A percentile compares a stretch with the other conserved stretches of the same genome.
phyloP scores from a whole-genome alignment of 2,797 vertebrate species.

The Acropternis orthonyx region DNA sequence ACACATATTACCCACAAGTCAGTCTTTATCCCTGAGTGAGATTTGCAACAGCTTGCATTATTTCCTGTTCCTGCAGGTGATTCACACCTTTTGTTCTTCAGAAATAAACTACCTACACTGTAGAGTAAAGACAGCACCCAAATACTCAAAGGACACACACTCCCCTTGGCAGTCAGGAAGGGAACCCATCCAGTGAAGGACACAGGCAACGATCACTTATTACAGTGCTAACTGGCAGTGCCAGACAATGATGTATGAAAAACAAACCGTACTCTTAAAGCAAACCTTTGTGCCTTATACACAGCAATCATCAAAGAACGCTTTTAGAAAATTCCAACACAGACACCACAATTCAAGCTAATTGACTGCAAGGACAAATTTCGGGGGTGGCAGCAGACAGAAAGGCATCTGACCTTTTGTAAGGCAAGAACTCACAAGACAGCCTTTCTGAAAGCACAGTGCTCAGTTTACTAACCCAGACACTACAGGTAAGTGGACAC shows the following conservation, averaged over 20 bases:
- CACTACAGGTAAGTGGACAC: neutral
- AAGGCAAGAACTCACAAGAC: neutral
- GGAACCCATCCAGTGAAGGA: neutral
- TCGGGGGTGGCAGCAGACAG: neutral
- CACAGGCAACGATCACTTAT: neutral
- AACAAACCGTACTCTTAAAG: neutral
- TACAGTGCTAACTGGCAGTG: neutral
- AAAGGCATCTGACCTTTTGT: neutral
- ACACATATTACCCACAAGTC: neutral
- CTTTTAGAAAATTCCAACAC: neutral
- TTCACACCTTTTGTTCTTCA: neutral
- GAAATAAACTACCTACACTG: neutral
- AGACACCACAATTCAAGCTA: neutral
- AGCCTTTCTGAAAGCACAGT: neutral
- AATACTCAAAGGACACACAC: neutral
- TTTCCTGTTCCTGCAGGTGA: neutral
- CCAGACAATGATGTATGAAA: neutral
- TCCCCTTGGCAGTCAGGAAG: neutral
- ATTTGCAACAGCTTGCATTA: neutral
- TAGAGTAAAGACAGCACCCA: neutral
- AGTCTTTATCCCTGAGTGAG: neutral
- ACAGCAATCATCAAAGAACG: neutral
- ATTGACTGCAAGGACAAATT: neutral
- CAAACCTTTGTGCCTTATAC: neutral
- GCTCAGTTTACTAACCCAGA: neutral